Evolutionary conservation across 2,888 invertebrate genomes (phyloP), one percentile per base, ranked within the genome.

Genomic region (Phengaris arion): DNA sequence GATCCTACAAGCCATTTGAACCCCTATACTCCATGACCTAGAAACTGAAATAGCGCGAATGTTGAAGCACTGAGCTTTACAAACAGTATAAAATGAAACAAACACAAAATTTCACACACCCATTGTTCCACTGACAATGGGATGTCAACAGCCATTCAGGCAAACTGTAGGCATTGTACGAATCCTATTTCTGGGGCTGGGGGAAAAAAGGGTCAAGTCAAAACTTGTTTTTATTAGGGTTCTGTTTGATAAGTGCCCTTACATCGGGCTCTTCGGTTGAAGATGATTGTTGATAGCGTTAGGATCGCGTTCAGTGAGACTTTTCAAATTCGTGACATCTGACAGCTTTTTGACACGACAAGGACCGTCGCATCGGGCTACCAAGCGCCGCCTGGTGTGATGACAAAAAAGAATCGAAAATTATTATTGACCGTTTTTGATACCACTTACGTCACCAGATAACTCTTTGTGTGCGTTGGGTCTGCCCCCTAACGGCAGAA

Each of bases 131-230:
- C 15, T 75, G 78, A 84, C 85, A 86, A 85, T 86, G 80, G 79
- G 79, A 82, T 84, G 84, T 85, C 82, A 83, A 81, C 82, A 82
- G 80, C 81, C 81, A 82, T 82, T 82, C 83, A 81, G 78, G 77
- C 81, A 79, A 81, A 82, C 83, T 80, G 81, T 80, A 79, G 79
- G 77, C 82, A 80, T 79, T 79, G 79, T 78, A 76, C 74, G 78
- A 78, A 78, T 81, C 76, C 81, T 81, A 81, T 81, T 82, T 81
- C 79, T 76, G 78, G 78, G 77, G 76, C 75, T 75, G 78, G 75
- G 76, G 75, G 77, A 79, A 80, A 79, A 79, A 75, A 77, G 77
- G 74, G 76, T 68, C 55, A 68, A 74, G 72, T 75, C 64, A 64
- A 59, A 57, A 73, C 48, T 59, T 74, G 64, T 48, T 72, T 72